phyloP scores from a whole-genome alignment of 2,797 vertebrate genomes.

The Megaceryle alcyon region DNA sequence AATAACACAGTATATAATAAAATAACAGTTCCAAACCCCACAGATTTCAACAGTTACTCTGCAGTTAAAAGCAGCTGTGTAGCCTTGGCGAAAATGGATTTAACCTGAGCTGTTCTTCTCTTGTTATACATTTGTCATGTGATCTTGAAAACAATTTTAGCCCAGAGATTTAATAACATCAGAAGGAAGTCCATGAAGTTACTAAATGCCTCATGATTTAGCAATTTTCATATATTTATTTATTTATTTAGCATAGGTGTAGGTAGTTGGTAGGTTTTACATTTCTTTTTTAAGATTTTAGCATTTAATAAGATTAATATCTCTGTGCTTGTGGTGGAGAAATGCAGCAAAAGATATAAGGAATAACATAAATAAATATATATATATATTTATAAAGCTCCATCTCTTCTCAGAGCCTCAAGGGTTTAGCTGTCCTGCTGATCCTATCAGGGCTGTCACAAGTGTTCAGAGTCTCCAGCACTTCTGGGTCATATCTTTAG shows the following conservation, averaged over 20 bases:
- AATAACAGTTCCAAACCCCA: neutral
- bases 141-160: neutral
- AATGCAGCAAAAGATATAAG: neutral
- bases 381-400: neutral
- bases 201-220: neutral
- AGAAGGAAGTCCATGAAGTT: neutral
- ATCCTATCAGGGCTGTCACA: neutral
- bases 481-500: neutral
- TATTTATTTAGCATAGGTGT: neutral
- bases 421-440: neutral
- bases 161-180: neutral
- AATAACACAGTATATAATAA: neutral
- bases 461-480: neutral
- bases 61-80: neutral
- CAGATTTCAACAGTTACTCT: neutral
- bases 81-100: neutral
- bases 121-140: neutral
- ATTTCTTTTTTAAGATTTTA: neutral
- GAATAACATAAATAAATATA: neutral
- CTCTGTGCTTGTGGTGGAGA: neutral
- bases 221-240: neutral
- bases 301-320: neutral
- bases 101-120: neutral
- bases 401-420: neutral
- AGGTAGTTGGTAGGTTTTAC: neutral